Evolutionary conservation across 2,888 invertebrate species (phyloP), one percentile per base, ranked within the genome.

Genomic region (Drosophila infuscata): DNA sequence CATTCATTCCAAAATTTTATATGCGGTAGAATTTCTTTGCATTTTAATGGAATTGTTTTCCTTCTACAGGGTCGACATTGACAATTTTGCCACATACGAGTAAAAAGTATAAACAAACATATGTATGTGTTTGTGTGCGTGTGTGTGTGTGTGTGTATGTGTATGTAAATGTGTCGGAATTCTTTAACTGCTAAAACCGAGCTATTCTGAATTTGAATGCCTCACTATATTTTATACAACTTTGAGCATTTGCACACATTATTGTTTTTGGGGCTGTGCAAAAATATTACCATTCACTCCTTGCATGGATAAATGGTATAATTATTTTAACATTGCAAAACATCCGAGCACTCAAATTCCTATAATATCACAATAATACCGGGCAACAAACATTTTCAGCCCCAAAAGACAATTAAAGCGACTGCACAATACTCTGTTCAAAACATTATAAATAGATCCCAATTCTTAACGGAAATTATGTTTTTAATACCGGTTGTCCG

Each of bases 1-100:
- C 77, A 77, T 77, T 77, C 79, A 70, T 80, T 69, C 30, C 53
- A 56, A 62, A 60, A 76, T 76, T 76, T 60, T 78, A 80, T 76
- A 76, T 78, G 78, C 63, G 80, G 76, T 76, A 52, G 58, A 46
- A 48, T 59, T 58, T 58, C 58, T 64, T 57, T 48, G 41, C 48
- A 64, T 57, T 64, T 57, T 36, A 48, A 64, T 51, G 48, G 43
- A 48, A 46, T 59, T 59, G 59, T 36, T 49, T 61, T 30, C 30
- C 51, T 30, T 35, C 12, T n/a, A 60, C 35, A 36, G 36, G 54
- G 8, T 30, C 30, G 7, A 41, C 30, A 30, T 41, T 30, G 57
- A 11, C 38, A 25, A 29, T 15, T 56, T 56, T 29, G 17, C 29
- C 29, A 49, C n/a, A 29, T 56, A 15, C 15, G 17, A 25, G 29